A percentile compares a stretch with the other conserved stretches of the same genome.
These are phyloP conservation scores for Sicus ferrugineus DNA, from an alignment of 2,888 invertebrate genomes.

Conservation along the genomic window DNA sequence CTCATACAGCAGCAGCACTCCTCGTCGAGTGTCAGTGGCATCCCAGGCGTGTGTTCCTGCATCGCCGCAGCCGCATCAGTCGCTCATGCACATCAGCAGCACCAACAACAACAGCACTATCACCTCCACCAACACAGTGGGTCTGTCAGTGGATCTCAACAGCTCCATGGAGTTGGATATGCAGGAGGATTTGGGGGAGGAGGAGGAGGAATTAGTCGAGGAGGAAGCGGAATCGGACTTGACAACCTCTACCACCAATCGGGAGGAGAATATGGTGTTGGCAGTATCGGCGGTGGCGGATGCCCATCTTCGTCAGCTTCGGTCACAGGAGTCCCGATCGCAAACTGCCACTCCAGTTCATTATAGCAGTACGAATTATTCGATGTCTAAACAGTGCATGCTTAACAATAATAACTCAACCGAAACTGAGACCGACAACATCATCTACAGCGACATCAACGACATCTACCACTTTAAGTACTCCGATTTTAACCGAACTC, in stretches of 20 bases:
- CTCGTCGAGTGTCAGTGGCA: slow-evolving; percentile 65
- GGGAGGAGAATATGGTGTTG: slow-evolving; percentile 64
- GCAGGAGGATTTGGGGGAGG: slow-evolving; percentile 55
- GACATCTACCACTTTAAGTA: slow-evolving; percentile 63
- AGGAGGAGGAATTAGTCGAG: slow-evolving; percentile 59
- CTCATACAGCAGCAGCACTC: slow-evolving; percentile 64
- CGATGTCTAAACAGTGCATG: slow-evolving; percentile 65
- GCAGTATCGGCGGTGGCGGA: slow-evolving; percentile 54
- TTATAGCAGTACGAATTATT: slow-evolving; percentile 66
- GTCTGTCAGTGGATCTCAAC: slow-evolving; percentile 65
- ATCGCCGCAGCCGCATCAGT: slow-evolving; percentile 60
- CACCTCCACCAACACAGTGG: slow-evolving; percentile 59
- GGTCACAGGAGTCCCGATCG: slow-evolving; percentile 62
- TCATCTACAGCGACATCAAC: slow-evolving; percentile 64
- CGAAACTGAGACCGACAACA: slow-evolving; percentile 64
- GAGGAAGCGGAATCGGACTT: slow-evolving; percentile 65
- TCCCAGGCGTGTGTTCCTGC: slow-evolving; percentile 65
- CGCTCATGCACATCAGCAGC: slow-evolving; percentile 55
- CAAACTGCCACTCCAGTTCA: slow-evolving; percentile 64
- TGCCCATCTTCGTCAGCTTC: slow-evolving; percentile 63
- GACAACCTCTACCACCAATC: slow-evolving; percentile 68
- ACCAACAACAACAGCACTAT: slow-evolving; percentile 58
- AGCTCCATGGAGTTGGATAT: slow-evolving; percentile 66
- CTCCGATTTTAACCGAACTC: slow-evolving; percentile 48
- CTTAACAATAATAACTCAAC: slow-evolving; percentile 62